Base-by-base conservation (phyloP, 2,797 vertebrate genomes). In the Parambassis ranga region DNA sequence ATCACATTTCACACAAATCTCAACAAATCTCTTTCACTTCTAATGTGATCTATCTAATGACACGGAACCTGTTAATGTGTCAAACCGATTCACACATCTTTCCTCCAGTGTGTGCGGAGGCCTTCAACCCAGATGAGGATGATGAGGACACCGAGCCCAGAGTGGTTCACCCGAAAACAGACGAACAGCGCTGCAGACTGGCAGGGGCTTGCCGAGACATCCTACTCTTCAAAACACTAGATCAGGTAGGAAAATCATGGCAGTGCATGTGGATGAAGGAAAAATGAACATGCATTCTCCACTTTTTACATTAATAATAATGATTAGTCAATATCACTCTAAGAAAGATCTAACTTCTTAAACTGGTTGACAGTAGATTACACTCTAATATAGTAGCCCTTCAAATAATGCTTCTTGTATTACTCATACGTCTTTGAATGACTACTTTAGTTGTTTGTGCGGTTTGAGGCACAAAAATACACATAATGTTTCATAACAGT, bases 181-280 rank as follows among this genome's bases (percentile, higher is more conserved):
- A 99, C 41, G 95, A 94, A 43, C 97, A 98, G 84, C 94, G 97
- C 89, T 94, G 92, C 90, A 91, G 97, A 88, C 92, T 99, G 88
- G 97, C 98, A 86, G 97, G 99, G 83, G 94, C 97, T 50, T 99
- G 97, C 82, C 92, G 94, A 93, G 97, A 99, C 89, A 99, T 99
- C 80, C 91, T 98, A 23, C 90, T 99, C 68, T 99, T 99, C 87
- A 98, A 98, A 93, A 98, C 95, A 81, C 92, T 99, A 59, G 97
- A 99, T 83, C 95, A 95, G 94, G 97, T 98, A 94, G 62, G 44
- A 23, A 2, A 13, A 7, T 37, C 1, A n/a, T n/a, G n/a, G n/a
- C n/a, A n/a, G n/a, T n/a, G 4, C n/a, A 10, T 20, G 7, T 7
- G 1, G 2, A 4, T 15, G 11, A 33, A 14, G 9, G n/a, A 10